Percentiles rank a stretch among this genome's conserved stretches.
Evolutionary conservation across 2,797 vertebrate genomes (phyloP).

Genomic region (Dallia pectoralis): DNA sequence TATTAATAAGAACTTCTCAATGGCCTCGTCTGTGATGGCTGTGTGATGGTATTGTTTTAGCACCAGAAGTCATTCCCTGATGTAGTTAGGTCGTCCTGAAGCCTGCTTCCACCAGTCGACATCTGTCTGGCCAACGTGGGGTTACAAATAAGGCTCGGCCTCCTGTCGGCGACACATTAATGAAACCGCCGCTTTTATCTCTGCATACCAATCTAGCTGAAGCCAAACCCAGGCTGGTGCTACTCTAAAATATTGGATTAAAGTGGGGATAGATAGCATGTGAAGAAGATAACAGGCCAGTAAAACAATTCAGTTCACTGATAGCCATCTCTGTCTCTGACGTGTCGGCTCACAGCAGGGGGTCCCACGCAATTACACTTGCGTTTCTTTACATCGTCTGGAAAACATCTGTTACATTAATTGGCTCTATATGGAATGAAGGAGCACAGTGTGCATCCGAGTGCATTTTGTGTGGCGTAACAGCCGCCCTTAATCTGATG

Average conservation of each 20-base stretch:
- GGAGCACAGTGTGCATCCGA: neutral
- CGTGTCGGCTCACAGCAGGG: slow-evolving; percentile 10
- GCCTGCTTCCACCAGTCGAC: slow-evolving; percentile 51
- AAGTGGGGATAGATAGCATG: slow-evolving; percentile 57
- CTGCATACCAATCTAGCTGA: slow-evolving; percentile 60
- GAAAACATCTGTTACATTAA: neutral
- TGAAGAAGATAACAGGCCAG: slow-evolving; percentile 45
- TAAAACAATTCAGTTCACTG: slow-evolving; percentile 36
- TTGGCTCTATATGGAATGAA: neutral
- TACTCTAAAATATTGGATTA: slow-evolving; percentile 54
- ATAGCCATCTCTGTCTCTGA: slow-evolving; percentile 28
- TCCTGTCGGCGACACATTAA: slow-evolving; percentile 54
- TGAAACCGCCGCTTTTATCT: slow-evolving; percentile 60
- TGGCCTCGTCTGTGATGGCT: slow-evolving; percentile 60
- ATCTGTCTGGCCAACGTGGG: neutral
- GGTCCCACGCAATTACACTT: neutral
- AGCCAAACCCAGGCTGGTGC: slow-evolving; percentile 59
- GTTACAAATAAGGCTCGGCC: slow-evolving; percentile 44
- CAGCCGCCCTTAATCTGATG: neutral
- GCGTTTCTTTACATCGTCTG: neutral
- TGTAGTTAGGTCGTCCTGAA: slow-evolving; percentile 51
- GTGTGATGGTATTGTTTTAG: slow-evolving; percentile 62
- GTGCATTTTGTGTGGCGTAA: neutral
- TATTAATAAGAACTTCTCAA: slow-evolving; percentile 54
- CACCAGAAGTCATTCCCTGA: slow-evolving; percentile 46